Evolutionary conservation across 2,888 invertebrate genomes (phyloP), one percentile per base, ranked within the genome.

Genomic region (Drosophila maculinotata): DNA sequence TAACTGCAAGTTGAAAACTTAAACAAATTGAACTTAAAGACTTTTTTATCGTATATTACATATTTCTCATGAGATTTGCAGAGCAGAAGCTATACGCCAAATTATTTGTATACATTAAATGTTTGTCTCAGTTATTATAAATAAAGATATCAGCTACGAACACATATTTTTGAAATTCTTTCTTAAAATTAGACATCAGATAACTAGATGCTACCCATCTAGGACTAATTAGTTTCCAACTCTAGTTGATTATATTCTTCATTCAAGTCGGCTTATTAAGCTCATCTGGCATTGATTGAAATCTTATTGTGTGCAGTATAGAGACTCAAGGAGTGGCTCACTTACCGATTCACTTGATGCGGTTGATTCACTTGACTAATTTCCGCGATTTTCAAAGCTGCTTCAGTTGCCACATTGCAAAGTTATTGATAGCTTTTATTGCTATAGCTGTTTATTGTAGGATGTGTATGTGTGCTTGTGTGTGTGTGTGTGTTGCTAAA

Each of bases 361-460:
- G 25, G n/a, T 66, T 63, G 51, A 64, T 58, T 57, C 53, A 62
- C 44, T 60, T 52, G 36, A 65, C 49, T 75, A 56, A 65, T 60
- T 47, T 36, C 42, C 31, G 38, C 23, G 41, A 59, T 36, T 74
- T 59, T 51, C 48, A 42, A 38, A 65, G 60, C 72, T 66, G 53
- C 47, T 38, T 42, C 66, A 62, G 47, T 65, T 76, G 80, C 65
- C 64, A 63, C 45, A 56, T 54, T 49, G 53, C 64, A 30, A 38
- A 48, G 51, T 79, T 81, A 85, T 81, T 79, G 85, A 81, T 85
- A 44, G 73, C 54, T 62, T 49, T 67, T 69, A 67, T 82, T 59
- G 69, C 68, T 28, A 42, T 35, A 26, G 30, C 52, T 53, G 54
- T 47, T 53, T 48, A 30, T 53, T 47, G 25, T 38, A 28, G 28